phyloP scores from a whole-genome alignment of 2,113 vertebrate species.

The Genyomyrus donnyi region DNA sequence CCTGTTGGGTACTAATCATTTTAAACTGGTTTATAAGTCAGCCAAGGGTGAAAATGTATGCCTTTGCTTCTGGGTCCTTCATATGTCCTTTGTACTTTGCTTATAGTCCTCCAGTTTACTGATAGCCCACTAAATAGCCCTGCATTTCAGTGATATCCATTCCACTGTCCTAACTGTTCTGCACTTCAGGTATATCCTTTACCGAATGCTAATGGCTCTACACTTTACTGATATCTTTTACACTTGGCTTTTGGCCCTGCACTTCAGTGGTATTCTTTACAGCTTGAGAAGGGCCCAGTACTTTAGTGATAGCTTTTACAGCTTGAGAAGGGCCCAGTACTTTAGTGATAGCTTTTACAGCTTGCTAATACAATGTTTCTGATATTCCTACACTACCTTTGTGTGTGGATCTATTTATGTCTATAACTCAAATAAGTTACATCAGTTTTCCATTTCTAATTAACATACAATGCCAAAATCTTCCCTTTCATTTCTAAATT shows the following conservation, averaged over 20 bases:
- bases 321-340: background rate
- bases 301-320: background rate
- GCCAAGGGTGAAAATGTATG: background rate
- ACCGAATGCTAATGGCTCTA: background rate
- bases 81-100: background rate
- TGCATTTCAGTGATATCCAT: background rate
- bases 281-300: background rate
- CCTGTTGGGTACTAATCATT: background rate
- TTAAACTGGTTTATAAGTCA: background rate
- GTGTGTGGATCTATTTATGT: background rate
- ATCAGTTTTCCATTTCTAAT: background rate
- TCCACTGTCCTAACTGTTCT: background rate
- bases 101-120: background rate
- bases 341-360: background rate
- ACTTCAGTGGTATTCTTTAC: background rate
- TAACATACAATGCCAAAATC: background rate
- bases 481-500: background rate
- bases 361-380: background rate
- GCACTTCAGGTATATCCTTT: background rate
- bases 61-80: background rate
- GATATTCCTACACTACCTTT: background rate
- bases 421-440: background rate
- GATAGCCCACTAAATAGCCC: background rate
- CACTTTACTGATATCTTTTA: background rate
- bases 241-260: background rate